Percentiles rank a stretch among this genome's conserved stretches.
These are phyloP conservation scores for Naja naja DNA, from an alignment of 2,113 vertebrate species.

Conservation along the genomic window DNA sequence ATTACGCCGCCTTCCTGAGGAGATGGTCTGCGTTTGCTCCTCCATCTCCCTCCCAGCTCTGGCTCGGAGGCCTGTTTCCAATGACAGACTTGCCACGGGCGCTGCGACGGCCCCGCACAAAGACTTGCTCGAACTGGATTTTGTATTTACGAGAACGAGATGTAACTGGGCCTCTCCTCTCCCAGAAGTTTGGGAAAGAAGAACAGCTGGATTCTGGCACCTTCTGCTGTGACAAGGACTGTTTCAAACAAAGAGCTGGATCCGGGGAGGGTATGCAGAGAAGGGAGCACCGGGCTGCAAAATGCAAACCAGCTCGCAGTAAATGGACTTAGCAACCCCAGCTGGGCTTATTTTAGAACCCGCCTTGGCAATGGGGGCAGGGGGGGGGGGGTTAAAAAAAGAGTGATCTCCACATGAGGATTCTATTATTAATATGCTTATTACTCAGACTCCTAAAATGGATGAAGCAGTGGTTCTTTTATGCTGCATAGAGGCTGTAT, in stretches of 20 bases:
- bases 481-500: conserved; percentile 53
- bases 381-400: conserved; percentile 40
- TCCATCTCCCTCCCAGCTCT: conserved; percentile 17
- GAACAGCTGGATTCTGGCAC: conserved; percentile 79
- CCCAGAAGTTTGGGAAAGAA: conserved; percentile 73
- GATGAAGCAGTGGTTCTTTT: conserved; percentile 49
- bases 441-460: conserved; percentile 42
- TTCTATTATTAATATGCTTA: conserved; percentile 33
- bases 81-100: conserved; percentile 67
- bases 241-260: conserved; percentile 69
- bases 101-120: conserved; percentile 67
- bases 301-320: conserved; percentile 60
- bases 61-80: conserved; percentile 67
- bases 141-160: conserved; percentile 76
- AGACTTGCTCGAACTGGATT: conserved; percentile 74
- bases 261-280: background rate
- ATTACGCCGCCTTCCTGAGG: conserved; percentile 13
- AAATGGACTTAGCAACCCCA: conserved; percentile 52
- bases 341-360: conserved; percentile 65
- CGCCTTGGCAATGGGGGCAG: conserved; percentile 60
- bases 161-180: conserved; percentile 69
- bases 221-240: conserved; percentile 72
- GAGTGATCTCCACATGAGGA: conserved; percentile 6
- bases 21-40: background rate
- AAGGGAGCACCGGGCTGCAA: conserved; percentile 41